Evolutionary conservation across 1,140 invertebrate species (phyloP).

Genomic region (Aphaenogaster rudis): DNA sequence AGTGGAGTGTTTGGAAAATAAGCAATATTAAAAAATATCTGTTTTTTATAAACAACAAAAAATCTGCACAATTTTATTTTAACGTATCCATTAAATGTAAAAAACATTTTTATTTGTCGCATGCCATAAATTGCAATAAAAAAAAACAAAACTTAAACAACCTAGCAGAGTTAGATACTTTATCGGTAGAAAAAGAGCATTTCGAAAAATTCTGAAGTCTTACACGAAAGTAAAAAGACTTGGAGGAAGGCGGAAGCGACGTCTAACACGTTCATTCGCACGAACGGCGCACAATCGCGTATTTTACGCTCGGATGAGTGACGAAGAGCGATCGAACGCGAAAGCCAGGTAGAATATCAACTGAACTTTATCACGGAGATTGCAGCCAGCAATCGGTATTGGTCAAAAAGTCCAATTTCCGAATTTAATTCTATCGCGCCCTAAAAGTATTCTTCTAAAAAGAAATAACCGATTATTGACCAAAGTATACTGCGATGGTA

Average conservation of each 20-base stretch:
- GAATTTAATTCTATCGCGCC: slow-evolving; percentile 32
- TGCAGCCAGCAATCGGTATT: slow-evolving; percentile 35
- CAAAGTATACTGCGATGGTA: not conserved
- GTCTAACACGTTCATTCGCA: slow-evolving; percentile 58
- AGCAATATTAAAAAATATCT: not conserved
- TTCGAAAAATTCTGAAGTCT: slow-evolving; percentile 35
- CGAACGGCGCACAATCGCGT: slow-evolving; percentile 53
- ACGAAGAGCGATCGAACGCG: slow-evolving; percentile 53
- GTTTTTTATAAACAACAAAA: not conserved
- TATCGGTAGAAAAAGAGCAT: not conserved
- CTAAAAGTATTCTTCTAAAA: slow-evolving; percentile 7
- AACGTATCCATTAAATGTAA: not conserved
- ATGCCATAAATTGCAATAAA: not conserved
- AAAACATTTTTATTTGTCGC: not conserved
- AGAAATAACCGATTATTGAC: slow-evolving; percentile 5
- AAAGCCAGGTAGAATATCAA: slow-evolving; percentile 34
- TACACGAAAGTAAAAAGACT: slow-evolving; percentile 40
- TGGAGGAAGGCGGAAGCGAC: slow-evolving; percentile 8
- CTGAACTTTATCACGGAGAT: slow-evolving; percentile 33
- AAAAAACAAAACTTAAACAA: slow-evolving; percentile 9
- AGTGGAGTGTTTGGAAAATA: not conserved
- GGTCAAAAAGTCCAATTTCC: slow-evolving; percentile 20
- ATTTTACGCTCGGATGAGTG: slow-evolving; percentile 47
- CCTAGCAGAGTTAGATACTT: not conserved
- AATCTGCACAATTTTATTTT: not conserved